Evolutionary conservation across 2,888 invertebrate species (phyloP), one percentile per base, ranked within the genome.

Genomic region (Chrysolina haemoptera): DNA sequence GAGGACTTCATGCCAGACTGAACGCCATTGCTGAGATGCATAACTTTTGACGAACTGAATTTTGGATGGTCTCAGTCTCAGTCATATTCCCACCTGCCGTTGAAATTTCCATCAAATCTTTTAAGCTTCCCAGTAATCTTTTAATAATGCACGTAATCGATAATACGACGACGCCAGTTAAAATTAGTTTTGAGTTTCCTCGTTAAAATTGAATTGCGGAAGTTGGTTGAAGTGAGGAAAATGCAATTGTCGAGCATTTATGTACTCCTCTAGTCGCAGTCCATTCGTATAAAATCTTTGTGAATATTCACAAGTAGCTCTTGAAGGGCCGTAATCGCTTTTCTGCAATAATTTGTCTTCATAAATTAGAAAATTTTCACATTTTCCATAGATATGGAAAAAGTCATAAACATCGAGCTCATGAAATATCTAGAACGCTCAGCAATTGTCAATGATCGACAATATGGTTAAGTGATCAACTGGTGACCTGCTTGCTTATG

Each of bases 171-270:
- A 50, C 59, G 62, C 62, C 64, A 62, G 65, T 65, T 59, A 14
- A 68, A 76, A 70, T 73, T 73, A 73, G 75, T 76, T 73, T 73
- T 65, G 73, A 73, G 70, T 73, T 76, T 76, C 68, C 68, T 53
- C 75, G 67, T 76, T 76, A 76, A 76, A 70, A 73, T 76, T 76
- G 70, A 68, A 73, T 74, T 71, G 75, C 62, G 64, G 35, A 65
- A 73, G 69, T 65, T 77, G 53, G 67, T 72, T 65, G 46, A 74
- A 76, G 71, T 73, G 71, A 53, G 64, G 62, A 69, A 70, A 74
- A 74, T 72, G 77, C 75, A 77, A 77, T 71, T 77, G 75, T 74
- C 70, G 69, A 74, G 74, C 69, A 48, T 76, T 76, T 73, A 70
- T 68, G 62, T 66, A 69, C 35, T 69, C 50, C 59, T 65, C 64